Percentiles rank a stretch among this genome's conserved stretches.
Evolutionary conservation across 2,113 vertebrate species (phyloP).

Genomic region (Petrocephalus microphthalmus): DNA sequence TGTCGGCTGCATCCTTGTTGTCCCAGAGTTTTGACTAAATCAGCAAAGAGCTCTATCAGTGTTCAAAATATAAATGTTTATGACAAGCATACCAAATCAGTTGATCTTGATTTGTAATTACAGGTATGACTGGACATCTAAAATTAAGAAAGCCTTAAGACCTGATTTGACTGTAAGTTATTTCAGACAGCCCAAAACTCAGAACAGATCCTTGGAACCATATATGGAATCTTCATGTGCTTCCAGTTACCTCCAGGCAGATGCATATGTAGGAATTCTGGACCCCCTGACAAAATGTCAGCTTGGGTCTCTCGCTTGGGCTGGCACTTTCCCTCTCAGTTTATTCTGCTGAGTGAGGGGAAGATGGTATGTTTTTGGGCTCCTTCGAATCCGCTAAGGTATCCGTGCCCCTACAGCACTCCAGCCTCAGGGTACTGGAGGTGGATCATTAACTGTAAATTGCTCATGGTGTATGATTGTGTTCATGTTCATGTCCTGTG

Average conservation of each 20-base stretch:
- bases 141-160: neutral
- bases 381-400: neutral
- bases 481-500: too few relatives aligned
- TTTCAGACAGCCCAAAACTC: neutral
- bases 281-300: neutral
- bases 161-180: neutral
- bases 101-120: neutral
- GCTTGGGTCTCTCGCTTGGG: neutral
- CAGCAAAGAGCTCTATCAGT: neutral
- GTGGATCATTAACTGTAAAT: neutral
- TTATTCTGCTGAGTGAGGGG: neutral
- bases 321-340: neutral
- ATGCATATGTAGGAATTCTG: neutral
- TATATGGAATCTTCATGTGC: neutral
- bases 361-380: too few relatives aligned
- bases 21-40: neutral
- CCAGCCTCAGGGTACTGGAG: neutral
- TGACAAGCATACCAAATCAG: neutral
- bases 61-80: neutral
- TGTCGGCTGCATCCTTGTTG: neutral
- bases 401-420: neutral
- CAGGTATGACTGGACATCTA: neutral
- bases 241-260: neutral
- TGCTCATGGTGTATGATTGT: neutral
- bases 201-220: neutral